Conservation (phyloP, 2,888 invertebrate species). For the Morpho achilles region DNA sequence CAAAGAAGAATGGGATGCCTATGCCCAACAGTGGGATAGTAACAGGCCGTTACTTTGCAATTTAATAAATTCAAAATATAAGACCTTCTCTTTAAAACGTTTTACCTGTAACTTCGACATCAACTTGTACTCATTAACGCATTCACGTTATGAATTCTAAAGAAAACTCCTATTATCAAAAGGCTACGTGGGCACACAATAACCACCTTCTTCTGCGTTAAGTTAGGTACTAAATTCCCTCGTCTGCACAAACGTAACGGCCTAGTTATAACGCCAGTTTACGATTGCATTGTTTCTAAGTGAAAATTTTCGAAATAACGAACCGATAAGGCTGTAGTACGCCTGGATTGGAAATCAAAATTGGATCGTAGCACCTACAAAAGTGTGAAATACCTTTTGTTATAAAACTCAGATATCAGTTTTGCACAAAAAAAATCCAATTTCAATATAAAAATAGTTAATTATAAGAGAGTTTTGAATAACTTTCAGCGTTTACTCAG, state of each 20-base stretch:
- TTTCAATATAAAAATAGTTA: no score
- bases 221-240: neutral
- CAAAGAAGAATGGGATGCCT: no score
- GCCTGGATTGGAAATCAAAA: slow-evolving; percentile 18
- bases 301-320: slow-evolving; percentile 38
- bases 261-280: slow-evolving; percentile 33
- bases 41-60: no score
- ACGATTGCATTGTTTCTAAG: slow-evolving; percentile 28
- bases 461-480: no score
- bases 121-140: slow-evolving; percentile 11
- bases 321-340: slow-evolving; percentile 34
- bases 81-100: no score
- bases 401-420: no score
- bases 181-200: neutral
- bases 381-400: neutral
- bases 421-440: no score
- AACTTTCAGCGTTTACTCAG: no score
- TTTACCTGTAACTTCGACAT: no score
- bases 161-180: slow-evolving; percentile 16
- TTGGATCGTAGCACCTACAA: neutral
- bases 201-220: neutral
- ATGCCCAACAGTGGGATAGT: no score
- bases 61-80: no score
- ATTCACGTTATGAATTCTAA: slow-evolving; percentile 15
- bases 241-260: slow-evolving; percentile 14